Base-by-base conservation (phyloP, 37 sponge, comb jelly and placozoan genomes). In the Ephydatia muelleri region DNA sequence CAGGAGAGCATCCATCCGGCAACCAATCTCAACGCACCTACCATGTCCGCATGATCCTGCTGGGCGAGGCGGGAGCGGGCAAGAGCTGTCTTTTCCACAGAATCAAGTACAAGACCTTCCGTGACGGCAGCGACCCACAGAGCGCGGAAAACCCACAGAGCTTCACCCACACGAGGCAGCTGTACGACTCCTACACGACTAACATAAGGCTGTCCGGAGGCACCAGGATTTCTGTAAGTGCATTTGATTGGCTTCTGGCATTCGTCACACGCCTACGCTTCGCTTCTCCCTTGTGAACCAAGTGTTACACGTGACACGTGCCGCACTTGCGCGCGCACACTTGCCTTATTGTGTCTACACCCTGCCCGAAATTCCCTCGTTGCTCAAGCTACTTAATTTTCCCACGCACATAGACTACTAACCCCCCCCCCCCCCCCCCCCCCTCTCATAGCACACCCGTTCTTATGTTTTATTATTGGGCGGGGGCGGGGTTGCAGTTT, bases 11-110 rank as follows among this genome's bases (percentile, higher is more conserved):
- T 43, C 47, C 4, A 11, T 43, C 47, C 47, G 47, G 47, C 47
- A 43, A 43, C 6, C 47, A 43, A 43, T 4, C 8, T 43, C 8
- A 4, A 43, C n/a, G n/a, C n/a, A n/a, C n/a, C n/a, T 34, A 38
- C 75, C 49, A 79, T 0, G 32, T 86, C 26, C 84, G 84, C n/a
- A 75, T 84, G 67, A 82, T 75, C 33, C 66, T 91, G n/a, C 79
- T 91, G 22, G 91, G 91, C 1, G 91, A 91, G 70, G 77, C 83
- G 19, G 87, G 83, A 0, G 67, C 87, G 8, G 91, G 91, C 22
- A 91, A 91, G 48, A 91, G 79, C 73, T 73, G 88, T 36, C 79
- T 91, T 28, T 91, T 83, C 80, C 76, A 91, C 80, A 70, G 92
- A 39, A 78, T 90, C 14, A 86, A 86, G 73, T 68, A 86, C 83